These are phyloP conservation scores for Sphyrna mokarran DNA, from an alignment of 2,113 vertebrate genomes.

Conservation along the genomic window DNA sequence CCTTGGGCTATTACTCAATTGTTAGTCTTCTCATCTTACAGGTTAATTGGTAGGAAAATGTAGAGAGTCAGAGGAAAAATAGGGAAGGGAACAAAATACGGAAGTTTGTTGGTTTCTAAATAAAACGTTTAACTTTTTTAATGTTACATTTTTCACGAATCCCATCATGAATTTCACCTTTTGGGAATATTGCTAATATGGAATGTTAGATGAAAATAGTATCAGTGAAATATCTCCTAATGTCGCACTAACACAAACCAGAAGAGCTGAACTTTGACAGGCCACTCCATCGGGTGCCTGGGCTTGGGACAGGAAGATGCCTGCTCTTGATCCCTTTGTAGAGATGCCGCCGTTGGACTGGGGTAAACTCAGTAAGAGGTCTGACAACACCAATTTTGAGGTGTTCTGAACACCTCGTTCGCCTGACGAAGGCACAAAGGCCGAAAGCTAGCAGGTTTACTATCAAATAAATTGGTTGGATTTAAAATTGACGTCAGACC, in stretches of 20 bases:
- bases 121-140: too few relatives aligned
- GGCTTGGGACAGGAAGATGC: not conserved
- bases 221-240: not conserved
- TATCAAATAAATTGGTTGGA: too few relatives aligned
- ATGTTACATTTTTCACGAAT: not conserved
- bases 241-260: not conserved
- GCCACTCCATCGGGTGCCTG: not conserved
- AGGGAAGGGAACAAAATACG: not conserved
- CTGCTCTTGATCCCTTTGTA: not conserved
- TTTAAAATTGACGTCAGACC: too few relatives aligned
- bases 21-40: too few relatives aligned
- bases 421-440: too few relatives aligned
- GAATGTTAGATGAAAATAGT: not conserved
- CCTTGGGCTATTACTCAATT: not conserved
- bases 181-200: not conserved
- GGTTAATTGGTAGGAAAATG: too few relatives aligned
- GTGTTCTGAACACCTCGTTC: too few relatives aligned
- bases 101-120: not conserved
- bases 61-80: not conserved
- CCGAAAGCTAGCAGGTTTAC: too few relatives aligned
- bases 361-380: too few relatives aligned
- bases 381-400: too few relatives aligned
- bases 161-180: not conserved
- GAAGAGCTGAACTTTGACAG: not conserved
- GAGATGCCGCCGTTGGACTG: too few relatives aligned